Conservation (phyloP, 2,888 invertebrate species). For the Stenchaetothrips biformis region DNA sequence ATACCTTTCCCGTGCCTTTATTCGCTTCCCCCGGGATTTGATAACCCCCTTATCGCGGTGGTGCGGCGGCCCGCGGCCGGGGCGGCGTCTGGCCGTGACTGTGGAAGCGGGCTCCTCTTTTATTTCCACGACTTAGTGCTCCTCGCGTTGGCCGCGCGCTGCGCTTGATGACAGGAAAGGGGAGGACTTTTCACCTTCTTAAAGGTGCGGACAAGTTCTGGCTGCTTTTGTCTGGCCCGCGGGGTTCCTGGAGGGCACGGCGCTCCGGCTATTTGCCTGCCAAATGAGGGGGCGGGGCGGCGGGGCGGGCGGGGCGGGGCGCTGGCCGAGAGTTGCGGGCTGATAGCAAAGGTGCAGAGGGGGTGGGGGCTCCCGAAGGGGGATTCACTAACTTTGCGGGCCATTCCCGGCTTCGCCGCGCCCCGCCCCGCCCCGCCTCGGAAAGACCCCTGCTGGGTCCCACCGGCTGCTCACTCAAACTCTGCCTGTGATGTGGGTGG, state of each 20-base stretch:
- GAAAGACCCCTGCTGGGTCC: background rate
- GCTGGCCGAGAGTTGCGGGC: too few relatives aligned
- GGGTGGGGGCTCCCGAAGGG: too few relatives aligned
- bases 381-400: background rate
- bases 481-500: too few relatives aligned
- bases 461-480: too few relatives aligned
- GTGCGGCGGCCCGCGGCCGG: too few relatives aligned
- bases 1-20: too few relatives aligned
- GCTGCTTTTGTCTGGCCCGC: background rate
- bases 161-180: too few relatives aligned
- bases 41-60: constrained; percentile 19
- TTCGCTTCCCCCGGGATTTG: background rate
- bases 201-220: background rate
- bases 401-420: background rate
- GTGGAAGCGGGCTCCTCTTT: background rate
- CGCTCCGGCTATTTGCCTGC: background rate
- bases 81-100: background rate
- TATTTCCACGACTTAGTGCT: background rate
- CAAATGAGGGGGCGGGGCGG: background rate
- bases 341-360: too few relatives aligned
- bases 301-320: too few relatives aligned
- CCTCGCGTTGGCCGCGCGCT: background rate
- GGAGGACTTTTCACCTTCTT: too few relatives aligned
- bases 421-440: background rate
- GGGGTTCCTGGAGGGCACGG: too few relatives aligned